These are phyloP conservation scores for Litoditis marina DNA, from an alignment of 2,888 invertebrate genomes.

Conservation along the genomic window DNA sequence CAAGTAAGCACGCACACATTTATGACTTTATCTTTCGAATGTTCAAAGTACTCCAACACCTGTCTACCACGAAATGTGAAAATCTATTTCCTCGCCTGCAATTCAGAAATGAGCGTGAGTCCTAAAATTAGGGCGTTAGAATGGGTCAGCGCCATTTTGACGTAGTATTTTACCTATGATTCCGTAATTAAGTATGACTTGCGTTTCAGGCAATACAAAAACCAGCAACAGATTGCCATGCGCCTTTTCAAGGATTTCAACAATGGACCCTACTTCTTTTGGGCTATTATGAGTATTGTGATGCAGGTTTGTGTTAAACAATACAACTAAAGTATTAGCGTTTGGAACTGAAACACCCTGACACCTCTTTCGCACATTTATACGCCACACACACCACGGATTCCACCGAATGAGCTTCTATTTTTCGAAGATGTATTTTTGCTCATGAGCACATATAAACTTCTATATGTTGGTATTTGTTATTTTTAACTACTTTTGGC, in stretches of 20 bases:
- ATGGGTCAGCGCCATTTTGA: no score
- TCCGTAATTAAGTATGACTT: neutral
- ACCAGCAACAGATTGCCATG: conserved; percentile 74
- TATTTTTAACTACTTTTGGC: no score
- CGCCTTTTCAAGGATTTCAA: conserved; percentile 83
- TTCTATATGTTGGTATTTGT: no score
- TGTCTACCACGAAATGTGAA: conserved; percentile 1
- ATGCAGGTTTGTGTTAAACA: conserved; percentile 72
- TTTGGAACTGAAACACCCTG: no score
- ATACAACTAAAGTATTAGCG: neutral
- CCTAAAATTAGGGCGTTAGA: no score
- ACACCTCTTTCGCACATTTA: no score
- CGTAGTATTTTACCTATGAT: no score
- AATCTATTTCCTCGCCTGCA: neutral
- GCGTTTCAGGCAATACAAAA: conserved; percentile 30
- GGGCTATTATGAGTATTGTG: conserved; percentile 94
- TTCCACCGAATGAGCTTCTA: no score
- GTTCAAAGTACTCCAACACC: neutral
- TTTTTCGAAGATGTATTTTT: no score
- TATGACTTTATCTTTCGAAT: neutral
- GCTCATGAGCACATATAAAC: no score
- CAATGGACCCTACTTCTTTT: conserved; percentile 94
- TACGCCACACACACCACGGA: no score
- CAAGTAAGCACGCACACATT: conserved; percentile 72
- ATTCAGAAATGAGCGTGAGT: no score